These are phyloP conservation scores for Solenopsis invicta DNA, from an alignment of 1,140 invertebrate species.

Conservation along the genomic window DNA sequence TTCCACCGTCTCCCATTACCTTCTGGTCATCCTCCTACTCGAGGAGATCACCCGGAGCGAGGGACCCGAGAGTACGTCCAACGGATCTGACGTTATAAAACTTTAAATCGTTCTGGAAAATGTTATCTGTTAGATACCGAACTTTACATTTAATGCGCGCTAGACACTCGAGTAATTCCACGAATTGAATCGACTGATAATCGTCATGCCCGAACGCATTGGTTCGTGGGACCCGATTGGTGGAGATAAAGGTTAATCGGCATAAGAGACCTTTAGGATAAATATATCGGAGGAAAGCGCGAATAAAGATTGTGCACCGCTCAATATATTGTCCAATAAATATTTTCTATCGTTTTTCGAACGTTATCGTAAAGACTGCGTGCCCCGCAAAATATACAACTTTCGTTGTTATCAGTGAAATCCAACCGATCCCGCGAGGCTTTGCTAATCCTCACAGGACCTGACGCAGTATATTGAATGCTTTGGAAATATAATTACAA, in stretches of 20 bases:
- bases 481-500: constrained; percentile 28
- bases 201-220: background rate
- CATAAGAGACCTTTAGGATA: background rate
- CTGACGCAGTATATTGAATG: background rate
- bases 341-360: background rate
- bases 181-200: constrained; percentile 37
- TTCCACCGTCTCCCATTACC: background rate
- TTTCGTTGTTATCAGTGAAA: constrained; percentile 5
- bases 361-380: background rate
- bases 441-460: background rate
- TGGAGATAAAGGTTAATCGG: constrained; percentile 1
- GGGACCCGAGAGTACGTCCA: background rate
- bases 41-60: constrained; percentile 18
- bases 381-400: background rate
- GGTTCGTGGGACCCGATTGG: background rate
- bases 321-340: background rate
- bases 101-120: constrained; percentile 13
- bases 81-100: constrained; percentile 4
- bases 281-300: background rate
- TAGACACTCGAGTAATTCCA: constrained; percentile 19
- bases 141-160: background rate
- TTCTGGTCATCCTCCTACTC: background rate
- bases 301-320: background rate
- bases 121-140: constrained; percentile 43
- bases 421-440: background rate